Conservation (phyloP, 2,113 vertebrate genomes). For the Neopipo cinnamomea region DNA sequence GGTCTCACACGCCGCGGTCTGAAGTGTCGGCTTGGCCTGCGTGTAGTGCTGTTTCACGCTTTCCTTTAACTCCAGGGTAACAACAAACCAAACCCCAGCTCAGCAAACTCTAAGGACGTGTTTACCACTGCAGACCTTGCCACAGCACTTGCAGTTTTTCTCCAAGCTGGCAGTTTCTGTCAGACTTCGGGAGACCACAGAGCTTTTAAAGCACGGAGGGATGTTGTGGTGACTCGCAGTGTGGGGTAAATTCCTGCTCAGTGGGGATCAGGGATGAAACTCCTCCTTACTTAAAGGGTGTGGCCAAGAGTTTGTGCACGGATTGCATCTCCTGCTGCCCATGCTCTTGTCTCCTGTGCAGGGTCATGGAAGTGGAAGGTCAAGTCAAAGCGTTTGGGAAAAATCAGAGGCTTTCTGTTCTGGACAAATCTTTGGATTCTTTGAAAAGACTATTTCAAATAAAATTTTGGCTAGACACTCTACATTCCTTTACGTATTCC, state of each 20-base stretch:
- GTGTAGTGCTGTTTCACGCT: background rate
- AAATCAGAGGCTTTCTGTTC: background rate
- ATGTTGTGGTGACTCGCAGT: background rate
- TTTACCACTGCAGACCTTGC: background rate
- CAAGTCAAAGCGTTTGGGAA: background rate
- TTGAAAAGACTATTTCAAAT: conserved; percentile 7
- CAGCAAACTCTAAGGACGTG: background rate
- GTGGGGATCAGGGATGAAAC: background rate
- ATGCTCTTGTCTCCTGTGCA: background rate
- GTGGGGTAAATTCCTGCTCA: background rate
- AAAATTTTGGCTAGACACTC: conserved; percentile 41
- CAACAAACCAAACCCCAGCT: background rate
- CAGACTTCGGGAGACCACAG: background rate
- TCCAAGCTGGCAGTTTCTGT: background rate
- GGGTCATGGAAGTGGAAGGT: background rate
- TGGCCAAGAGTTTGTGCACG: background rate
- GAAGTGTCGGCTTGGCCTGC: background rate
- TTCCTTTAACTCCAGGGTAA: background rate
- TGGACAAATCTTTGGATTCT: background rate
- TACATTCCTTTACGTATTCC: conserved; percentile 35
- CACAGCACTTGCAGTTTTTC: background rate
- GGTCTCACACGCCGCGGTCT: background rate
- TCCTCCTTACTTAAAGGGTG: background rate
- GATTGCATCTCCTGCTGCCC: background rate
- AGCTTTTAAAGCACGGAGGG: background rate